These are phyloP conservation scores for Resseliella maxima DNA, from an alignment of 2,888 invertebrate species.

Conservation along the genomic window DNA sequence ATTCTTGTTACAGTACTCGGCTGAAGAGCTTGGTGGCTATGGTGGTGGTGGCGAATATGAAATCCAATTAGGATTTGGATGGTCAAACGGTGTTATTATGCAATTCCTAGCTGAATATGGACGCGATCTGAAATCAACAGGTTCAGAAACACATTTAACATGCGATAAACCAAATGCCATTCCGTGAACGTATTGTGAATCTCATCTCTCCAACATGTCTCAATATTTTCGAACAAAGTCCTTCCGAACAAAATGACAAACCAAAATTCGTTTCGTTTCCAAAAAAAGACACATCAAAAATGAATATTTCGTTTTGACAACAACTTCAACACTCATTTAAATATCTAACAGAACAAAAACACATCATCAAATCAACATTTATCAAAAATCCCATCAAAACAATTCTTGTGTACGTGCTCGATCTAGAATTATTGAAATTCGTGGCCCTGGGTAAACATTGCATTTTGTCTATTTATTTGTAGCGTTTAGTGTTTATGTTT, in stretches of 20 bases:
- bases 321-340: background rate
- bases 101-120: constrained; percentile 81
- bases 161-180: background rate
- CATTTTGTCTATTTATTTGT: constrained; percentile 1
- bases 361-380: background rate
- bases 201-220: background rate
- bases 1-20: constrained; percentile 54
- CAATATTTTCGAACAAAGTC: background rate
- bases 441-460: background rate
- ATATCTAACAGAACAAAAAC: background rate
- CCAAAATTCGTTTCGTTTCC: background rate
- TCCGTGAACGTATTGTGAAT: constrained; percentile 33
- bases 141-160: constrained; percentile 34
- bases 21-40: constrained; percentile 70
- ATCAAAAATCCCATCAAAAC: background rate
- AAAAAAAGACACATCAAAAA: background rate
- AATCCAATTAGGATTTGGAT: constrained; percentile 91
- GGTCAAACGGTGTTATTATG: constrained; percentile 92
- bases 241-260: background rate
- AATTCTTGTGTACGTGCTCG: background rate
- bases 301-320: background rate
- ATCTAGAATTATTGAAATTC: background rate
- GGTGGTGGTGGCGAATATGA: constrained; percentile 93
- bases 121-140: constrained; percentile 64
- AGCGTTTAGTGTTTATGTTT: background rate